A percentile compares a stretch with the other conserved stretches of the same genome.
These are phyloP conservation scores for Catostomus latipinnis DNA, from an alignment of 2,797 vertebrate species.

Conservation along the genomic window DNA sequence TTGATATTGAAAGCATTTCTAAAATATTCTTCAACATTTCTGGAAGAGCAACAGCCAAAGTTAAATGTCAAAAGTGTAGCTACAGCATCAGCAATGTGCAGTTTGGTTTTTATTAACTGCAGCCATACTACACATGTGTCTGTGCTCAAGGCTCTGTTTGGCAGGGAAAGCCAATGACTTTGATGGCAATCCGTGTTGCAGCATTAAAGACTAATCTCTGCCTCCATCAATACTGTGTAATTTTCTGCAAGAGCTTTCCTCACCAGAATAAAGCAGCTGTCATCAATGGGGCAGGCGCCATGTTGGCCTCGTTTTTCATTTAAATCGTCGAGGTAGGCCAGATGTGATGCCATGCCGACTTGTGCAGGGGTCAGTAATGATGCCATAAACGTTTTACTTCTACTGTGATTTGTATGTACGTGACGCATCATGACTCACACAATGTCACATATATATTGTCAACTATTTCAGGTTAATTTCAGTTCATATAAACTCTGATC, in stretches of 20 bases:
- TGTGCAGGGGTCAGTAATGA: not conserved
- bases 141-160: not conserved
- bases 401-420: not conserved
- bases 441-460: not conserved
- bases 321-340: conserved; percentile 32
- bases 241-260: conserved; percentile 43
- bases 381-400: conserved; percentile 2
- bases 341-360: conserved; percentile 7
- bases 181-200: conserved; percentile 52
- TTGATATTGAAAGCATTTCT: not conserved
- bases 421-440: not conserved
- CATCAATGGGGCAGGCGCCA: conserved; percentile 58
- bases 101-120: conserved; percentile 14
- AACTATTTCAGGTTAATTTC: not conserved
- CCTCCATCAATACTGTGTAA: conserved; percentile 36
- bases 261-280: conserved; percentile 63
- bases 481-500: not conserved
- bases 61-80: not conserved
- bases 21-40: not conserved
- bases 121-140: not conserved
- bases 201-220: conserved; percentile 42
- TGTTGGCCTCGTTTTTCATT: conserved; percentile 62
- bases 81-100: conserved; percentile 22
- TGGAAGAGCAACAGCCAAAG: not conserved
- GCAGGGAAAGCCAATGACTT: conserved; percentile 1